Conservation (phyloP, 2,888 invertebrate genomes). For the Volucella inflata region DNA sequence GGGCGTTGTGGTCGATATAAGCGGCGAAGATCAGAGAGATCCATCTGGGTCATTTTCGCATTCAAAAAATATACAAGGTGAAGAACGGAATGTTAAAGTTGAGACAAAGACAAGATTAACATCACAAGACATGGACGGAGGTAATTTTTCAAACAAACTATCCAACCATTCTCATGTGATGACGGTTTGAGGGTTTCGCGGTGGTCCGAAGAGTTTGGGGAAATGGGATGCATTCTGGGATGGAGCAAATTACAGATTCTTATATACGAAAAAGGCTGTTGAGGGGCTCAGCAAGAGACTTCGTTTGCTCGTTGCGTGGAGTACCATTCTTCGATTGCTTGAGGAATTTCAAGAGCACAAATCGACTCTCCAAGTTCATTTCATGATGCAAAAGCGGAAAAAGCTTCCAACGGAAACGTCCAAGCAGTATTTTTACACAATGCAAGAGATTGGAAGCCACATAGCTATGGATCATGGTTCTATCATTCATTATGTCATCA, state of each 20-base stretch:
- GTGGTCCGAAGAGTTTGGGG: neutral
- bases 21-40: too few relatives aligned
- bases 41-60: too few relatives aligned
- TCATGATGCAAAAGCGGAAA: slow-evolving; percentile 6
- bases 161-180: neutral
- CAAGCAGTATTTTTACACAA: neutral
- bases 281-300: neutral
- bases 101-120: too few relatives aligned
- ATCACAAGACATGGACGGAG: too few relatives aligned
- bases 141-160: slow-evolving; percentile 2
- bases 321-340: neutral
- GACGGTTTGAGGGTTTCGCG: neutral
- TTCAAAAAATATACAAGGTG: too few relatives aligned
- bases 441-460: slow-evolving; percentile 1
- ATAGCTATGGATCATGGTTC: slow-evolving; percentile 12
- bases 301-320: neutral
- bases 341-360: slow-evolving; percentile 6
- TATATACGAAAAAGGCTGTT: neutral
- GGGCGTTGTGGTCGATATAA: too few relatives aligned
- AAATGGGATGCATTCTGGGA: slow-evolving; percentile 3
- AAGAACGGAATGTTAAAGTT: too few relatives aligned
- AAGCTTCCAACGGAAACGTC: slow-evolving; percentile 1
- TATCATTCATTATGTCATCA: slow-evolving; percentile 1
- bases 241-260: slow-evolving; percentile 1
- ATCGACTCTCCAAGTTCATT: slow-evolving; percentile 1